Percentiles rank a stretch among this genome's conserved stretches.
These are phyloP conservation scores for Dromiciops gliroides DNA, from an alignment of 2,113 vertebrate genomes.

Conservation along the genomic window DNA sequence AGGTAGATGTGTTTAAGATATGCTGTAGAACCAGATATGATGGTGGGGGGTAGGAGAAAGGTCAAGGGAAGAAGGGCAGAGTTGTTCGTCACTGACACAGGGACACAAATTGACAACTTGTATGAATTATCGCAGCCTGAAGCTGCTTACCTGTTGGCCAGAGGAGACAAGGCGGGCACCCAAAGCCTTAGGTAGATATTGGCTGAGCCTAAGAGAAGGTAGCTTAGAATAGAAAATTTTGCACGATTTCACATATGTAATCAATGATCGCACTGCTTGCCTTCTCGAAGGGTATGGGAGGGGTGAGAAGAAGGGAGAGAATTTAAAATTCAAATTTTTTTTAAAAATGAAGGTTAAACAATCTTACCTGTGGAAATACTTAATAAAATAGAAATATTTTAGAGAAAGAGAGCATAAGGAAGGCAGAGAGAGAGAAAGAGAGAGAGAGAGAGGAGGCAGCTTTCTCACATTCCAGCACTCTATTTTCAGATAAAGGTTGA, in stretches of 20 bases:
- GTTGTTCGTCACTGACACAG: neutral
- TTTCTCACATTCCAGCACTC: neutral
- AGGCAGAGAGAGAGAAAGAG: rapidly evolving
- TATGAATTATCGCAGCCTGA: neutral
- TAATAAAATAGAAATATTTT: neutral
- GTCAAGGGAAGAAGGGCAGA: neutral
- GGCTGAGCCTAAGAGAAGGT: neutral
- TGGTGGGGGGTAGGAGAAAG: too few species aligned
- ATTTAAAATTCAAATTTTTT: neutral
- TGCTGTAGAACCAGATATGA: neutral
- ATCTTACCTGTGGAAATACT: neutral
- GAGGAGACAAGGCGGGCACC: neutral
- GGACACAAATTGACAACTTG: neutral
- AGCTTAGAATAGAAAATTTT: neutral
- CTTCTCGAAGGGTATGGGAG: neutral
- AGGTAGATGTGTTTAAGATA: neutral
- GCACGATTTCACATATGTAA: neutral
- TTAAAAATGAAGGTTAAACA: neutral
- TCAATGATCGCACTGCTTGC: neutral
- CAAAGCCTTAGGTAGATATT: neutral
- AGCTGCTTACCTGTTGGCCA: neutral
- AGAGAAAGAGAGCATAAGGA: neutral
- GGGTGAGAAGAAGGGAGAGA: neutral
- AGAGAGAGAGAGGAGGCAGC: neutral
- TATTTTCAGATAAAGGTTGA: neutral